These are phyloP conservation scores for Parauchenoglanis ngamensis DNA, from an alignment of 2,797 vertebrate species.

Conservation along the genomic window DNA sequence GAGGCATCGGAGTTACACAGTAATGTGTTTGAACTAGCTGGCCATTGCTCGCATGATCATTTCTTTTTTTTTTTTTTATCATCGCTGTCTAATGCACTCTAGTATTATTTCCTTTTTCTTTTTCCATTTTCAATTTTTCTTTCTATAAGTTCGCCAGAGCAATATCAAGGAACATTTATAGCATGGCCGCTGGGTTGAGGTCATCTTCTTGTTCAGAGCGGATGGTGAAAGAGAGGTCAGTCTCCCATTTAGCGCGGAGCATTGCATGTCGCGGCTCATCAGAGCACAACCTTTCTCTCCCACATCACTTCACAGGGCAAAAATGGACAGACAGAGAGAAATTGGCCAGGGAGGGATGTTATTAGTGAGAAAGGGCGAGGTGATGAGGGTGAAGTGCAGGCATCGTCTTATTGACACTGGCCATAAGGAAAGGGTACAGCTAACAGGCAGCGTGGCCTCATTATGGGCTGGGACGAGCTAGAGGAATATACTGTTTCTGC, in stretches of 20 bases:
- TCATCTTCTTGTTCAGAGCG: slow-evolving; percentile 33
- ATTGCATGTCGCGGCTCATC: slow-evolving; percentile 47
- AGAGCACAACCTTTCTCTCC: slow-evolving; percentile 42
- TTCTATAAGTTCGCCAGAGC: neutral
- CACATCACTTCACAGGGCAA: slow-evolving; percentile 46
- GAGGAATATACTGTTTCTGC: slow-evolving; percentile 38
- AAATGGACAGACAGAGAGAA: slow-evolving; percentile 34
- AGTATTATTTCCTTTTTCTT: neutral
- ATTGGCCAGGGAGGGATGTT: slow-evolving; percentile 39
- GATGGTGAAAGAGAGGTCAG: slow-evolving; percentile 50
- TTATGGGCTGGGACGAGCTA: slow-evolving; percentile 49
- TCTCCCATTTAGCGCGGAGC: slow-evolving; percentile 46
- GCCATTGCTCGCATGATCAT: neutral
- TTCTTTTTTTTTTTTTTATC: neutral
- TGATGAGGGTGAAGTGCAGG: slow-evolving; percentile 41
- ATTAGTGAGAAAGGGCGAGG: slow-evolving; percentile 28
- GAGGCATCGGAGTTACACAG: neutral
- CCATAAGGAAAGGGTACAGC: slow-evolving; percentile 37
- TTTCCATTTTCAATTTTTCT: neutral
- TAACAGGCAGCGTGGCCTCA: slow-evolving; percentile 51
- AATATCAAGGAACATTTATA: slow-evolving; percentile 5
- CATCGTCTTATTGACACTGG: slow-evolving; percentile 43
- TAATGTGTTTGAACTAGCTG: neutral
- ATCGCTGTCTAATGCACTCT: neutral
- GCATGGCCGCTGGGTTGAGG: slow-evolving; percentile 28